Conservation (phyloP, 2,888 invertebrate species). For the Leuctra nigra region DNA sequence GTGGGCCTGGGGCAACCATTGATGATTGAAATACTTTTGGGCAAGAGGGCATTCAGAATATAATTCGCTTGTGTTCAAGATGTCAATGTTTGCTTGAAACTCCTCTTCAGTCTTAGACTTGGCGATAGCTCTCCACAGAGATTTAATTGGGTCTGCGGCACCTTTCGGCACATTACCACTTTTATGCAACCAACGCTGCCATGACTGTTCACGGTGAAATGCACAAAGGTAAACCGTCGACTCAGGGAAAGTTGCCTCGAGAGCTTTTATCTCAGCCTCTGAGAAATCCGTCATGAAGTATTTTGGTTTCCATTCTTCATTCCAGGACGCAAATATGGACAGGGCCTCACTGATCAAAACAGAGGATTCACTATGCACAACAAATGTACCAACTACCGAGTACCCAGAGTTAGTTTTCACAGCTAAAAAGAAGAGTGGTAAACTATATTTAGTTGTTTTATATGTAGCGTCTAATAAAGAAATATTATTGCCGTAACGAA, state of each 20-base stretch:
- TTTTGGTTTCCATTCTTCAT: background rate
- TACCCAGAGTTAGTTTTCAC: slow-evolving; percentile 18
- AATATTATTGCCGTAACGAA: slow-evolving; percentile 10
- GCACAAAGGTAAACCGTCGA: background rate
- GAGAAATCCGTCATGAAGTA: slow-evolving; percentile 4
- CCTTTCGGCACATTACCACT: background rate
- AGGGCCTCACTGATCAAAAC: background rate
- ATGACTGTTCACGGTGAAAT: background rate
- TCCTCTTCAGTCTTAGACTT: background rate
- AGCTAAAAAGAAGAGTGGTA: slow-evolving; percentile 10
- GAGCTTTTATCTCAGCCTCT: background rate
- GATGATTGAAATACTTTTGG: background rate
- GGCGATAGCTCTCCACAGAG: background rate
- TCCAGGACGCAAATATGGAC: background rate
- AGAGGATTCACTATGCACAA: background rate
- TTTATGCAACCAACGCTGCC: background rate
- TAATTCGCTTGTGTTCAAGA: background rate
- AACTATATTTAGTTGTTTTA: slow-evolving; percentile 11
- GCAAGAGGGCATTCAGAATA: background rate
- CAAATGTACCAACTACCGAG: slow-evolving; percentile 17
- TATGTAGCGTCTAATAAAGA: slow-evolving; percentile 14
- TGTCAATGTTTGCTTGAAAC: background rate
- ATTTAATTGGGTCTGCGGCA: background rate
- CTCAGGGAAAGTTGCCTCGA: background rate
- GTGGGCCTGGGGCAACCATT: background rate